A percentile compares a stretch with the other conserved stretches of the same genome.
phyloP scores from a whole-genome alignment of 2,797 vertebrate genomes.

The Megaceryle alcyon region DNA sequence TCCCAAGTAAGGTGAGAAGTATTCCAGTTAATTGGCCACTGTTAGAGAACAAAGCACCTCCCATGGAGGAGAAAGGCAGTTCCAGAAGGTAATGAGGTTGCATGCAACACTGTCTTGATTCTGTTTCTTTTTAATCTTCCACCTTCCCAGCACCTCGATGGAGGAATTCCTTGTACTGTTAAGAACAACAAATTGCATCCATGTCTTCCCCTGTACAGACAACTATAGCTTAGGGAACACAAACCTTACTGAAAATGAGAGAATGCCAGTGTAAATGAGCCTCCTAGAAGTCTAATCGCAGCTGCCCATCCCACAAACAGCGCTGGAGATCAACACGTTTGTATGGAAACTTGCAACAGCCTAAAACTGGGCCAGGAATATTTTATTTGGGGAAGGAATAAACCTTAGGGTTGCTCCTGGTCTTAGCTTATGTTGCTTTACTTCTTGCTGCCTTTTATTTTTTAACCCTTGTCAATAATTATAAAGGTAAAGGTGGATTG shows the following conservation, averaged over 20 bases:
- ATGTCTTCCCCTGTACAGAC: slow-evolving; percentile 52
- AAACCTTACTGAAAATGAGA: background rate
- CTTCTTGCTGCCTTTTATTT: background rate
- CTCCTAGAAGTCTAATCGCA: slow-evolving; percentile 38
- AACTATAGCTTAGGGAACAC: background rate
- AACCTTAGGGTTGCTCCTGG: background rate
- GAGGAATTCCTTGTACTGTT: slow-evolving; percentile 20
- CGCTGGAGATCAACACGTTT: background rate
- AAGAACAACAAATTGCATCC: background rate
- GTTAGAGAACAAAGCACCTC: slow-evolving; percentile 49
- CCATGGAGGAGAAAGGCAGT: slow-evolving; percentile 51
- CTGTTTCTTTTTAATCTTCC: slow-evolving; percentile 17
- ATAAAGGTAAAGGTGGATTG: background rate
- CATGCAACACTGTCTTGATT: background rate
- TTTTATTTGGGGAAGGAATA: background rate
- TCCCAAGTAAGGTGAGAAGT: slow-evolving; percentile 37
- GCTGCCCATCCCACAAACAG: background rate
- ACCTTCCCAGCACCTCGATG: background rate
- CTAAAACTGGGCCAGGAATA: background rate
- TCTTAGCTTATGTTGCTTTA: background rate
- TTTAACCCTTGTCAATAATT: background rate
- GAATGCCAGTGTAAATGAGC: background rate
- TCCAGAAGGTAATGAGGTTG: slow-evolving; percentile 17
- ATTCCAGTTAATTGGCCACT: slow-evolving; percentile 15
- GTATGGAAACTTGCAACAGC: background rate